phyloP scores from a whole-genome alignment of 2,888 invertebrate species.

The Ormyrus rosae region DNA sequence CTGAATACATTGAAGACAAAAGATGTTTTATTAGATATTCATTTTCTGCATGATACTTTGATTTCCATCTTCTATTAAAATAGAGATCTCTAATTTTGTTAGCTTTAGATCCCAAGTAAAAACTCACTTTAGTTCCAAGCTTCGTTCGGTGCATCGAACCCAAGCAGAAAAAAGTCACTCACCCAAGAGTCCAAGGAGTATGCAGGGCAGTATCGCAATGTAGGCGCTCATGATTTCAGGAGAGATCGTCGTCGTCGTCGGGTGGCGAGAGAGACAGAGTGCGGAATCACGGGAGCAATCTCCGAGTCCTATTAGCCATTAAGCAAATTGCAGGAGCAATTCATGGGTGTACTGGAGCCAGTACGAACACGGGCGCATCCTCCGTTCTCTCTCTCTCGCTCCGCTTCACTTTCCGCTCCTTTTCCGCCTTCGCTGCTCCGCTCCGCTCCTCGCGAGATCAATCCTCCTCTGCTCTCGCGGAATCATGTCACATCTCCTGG shows the following conservation, averaged over 20 bases:
- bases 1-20: no score
- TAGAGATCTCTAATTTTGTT: no score
- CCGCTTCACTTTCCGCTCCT: conserved; percentile 8
- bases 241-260: conserved; percentile 59
- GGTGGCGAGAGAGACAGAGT: not conserved
- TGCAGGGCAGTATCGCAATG: conserved; percentile 70
- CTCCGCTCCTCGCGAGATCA: conserved; percentile 27
- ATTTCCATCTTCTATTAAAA: no score
- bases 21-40: no score
- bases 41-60: no score
- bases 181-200: conserved; percentile 72
- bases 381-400: no score
- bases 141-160: no score
- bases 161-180: conserved; percentile 56
- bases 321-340: conserved; percentile 68
- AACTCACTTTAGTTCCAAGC: no score
- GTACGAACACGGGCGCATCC: conserved; percentile 48
- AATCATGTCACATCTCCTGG: conserved; percentile 41
- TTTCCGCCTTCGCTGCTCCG: conserved; percentile 1
- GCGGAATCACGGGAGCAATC: conserved; percentile 31
- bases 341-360: not conserved
- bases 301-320: conserved; percentile 68
- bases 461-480: conserved; percentile 22
- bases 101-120: no score
- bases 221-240: conserved; percentile 69